Evolutionary conservation across 2,888 invertebrate genomes (phyloP), one percentile per base, ranked within the genome.

Genomic region (Seira musarum): DNA sequence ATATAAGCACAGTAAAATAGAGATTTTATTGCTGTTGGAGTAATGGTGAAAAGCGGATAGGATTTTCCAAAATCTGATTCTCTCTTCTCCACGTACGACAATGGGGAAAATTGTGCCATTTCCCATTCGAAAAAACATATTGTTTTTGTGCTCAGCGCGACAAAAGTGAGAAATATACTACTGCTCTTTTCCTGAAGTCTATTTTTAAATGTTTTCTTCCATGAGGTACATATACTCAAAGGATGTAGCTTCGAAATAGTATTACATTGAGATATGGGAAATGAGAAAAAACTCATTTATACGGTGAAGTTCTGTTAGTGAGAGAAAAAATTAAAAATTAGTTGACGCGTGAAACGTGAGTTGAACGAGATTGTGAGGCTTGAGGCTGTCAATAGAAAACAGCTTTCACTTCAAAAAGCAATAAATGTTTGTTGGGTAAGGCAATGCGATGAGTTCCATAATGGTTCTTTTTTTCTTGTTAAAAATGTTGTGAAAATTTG

Each of bases 311-410:
- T 30, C 8, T 30, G 30, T 30, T 30, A 30, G 30, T 30, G 30
- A 30, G 8, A 30, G 30, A 5, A 66, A 79, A 79, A 79, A 79
- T 71, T 79, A 72, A 80, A 80, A 73, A 68, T 74, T 68, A 73
- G 73, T 80, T 74, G 69, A 74, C 64, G 73, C 80, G 73, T 74
- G 73, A 80, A 80, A 73, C 80, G 80, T 73, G 73, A 80, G 65
- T 64, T 40, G 69, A 69, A 68, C 30, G 63, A 69, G 53, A 80
- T 73, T 74, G 68, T 49, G 53, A 64, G 60, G 73, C 80, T 80
- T 74, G 46, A 57, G 69, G 73, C 68, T 69, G 80, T 69, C 73
- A 80, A 69, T 69, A 64, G 70, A 68, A 30, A 67, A 79, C 46
- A 57, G 8, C 30, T 30, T 60, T 76, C 66, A 70, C 15, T 22